These are phyloP conservation scores for Prunella strophiata DNA, from an alignment of 2,797 vertebrate species.

Conservation along the genomic window DNA sequence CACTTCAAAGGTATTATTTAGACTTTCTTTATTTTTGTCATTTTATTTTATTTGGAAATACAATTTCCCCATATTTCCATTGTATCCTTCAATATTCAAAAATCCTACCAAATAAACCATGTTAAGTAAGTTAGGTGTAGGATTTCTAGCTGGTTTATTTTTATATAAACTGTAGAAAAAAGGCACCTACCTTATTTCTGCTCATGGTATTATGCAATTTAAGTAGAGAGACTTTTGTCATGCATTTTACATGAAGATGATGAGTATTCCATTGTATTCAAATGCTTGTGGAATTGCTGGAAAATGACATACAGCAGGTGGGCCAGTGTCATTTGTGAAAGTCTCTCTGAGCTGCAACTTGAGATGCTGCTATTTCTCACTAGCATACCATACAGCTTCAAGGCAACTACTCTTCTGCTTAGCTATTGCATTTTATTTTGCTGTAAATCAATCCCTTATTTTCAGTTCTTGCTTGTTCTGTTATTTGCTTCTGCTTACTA, in stretches of 20 bases:
- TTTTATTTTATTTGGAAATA: not conserved
- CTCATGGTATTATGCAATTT: conserved; percentile 19
- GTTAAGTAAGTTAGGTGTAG: not conserved
- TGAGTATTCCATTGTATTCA: conserved; percentile 45
- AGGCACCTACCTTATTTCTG: not conserved
- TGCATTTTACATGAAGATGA: conserved; percentile 42
- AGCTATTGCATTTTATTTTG: conserved; percentile 33
- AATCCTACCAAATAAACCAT: not conserved
- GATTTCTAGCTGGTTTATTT: conserved; percentile 1
- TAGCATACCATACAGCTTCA: not conserved
- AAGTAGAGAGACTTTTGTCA: not conserved
- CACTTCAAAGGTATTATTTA: not conserved
- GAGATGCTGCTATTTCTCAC: not conserved
- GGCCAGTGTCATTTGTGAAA: conserved; percentile 42
- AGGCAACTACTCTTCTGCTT: not conserved
- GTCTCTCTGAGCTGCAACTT: not conserved
- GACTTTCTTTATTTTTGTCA: not conserved
- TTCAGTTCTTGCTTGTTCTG: conserved; percentile 28
- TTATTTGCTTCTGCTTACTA: conserved; percentile 33
- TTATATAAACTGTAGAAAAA: not conserved
- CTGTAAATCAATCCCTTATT: conserved; percentile 45
- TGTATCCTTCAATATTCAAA: not conserved
- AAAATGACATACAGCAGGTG: conserved; percentile 52
- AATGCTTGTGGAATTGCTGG: conserved; percentile 31
- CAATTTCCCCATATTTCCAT: not conserved